Evolutionary conservation across 1,140 invertebrate species (phyloP).

Genomic region (Halotydeus destructor): DNA sequence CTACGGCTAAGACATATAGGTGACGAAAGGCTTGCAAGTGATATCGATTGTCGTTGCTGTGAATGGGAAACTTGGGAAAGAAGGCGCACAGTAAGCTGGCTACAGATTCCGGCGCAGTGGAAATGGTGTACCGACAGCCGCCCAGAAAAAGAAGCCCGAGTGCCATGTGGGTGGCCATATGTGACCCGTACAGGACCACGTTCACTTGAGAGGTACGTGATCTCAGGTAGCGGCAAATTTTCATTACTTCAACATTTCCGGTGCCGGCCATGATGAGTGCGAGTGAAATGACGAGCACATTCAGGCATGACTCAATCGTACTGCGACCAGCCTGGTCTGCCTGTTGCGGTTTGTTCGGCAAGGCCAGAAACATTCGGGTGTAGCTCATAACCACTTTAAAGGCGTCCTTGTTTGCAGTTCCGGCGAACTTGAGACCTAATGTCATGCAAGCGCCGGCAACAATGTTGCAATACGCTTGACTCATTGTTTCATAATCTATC

Average conservation of each 20-base stretch:
- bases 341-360: conserved; percentile 23
- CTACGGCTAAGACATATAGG: conserved; percentile 75
- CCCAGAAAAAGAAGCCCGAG: conserved; percentile 77
- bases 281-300: conserved; percentile 55
- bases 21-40: conserved; percentile 87
- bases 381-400: conserved; percentile 40
- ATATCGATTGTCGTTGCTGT: conserved; percentile 86
- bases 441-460: conserved; percentile 80
- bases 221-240: conserved; percentile 60
- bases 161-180: conserved; percentile 84
- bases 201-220: conserved; percentile 31
- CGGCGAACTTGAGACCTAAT: conserved; percentile 79
- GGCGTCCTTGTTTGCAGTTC: conserved; percentile 60
- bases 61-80: conserved; percentile 89
- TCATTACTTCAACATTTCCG: conserved; percentile 63
- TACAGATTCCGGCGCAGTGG: conserved; percentile 55
- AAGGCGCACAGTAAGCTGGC: conserved; percentile 74
- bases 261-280: conserved; percentile 81
- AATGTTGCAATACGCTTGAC: conserved; percentile 89
- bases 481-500: conserved; percentile 84
- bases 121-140: conserved; percentile 57
- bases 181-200: conserved; percentile 62
- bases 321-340: conserved; percentile 69
- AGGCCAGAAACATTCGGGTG: conserved; percentile 9
- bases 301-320: conserved; percentile 70